These are phyloP conservation scores for Paramuricea clavata DNA, from an alignment of 92 coral and sea anemone species.

Conservation along the genomic window DNA sequence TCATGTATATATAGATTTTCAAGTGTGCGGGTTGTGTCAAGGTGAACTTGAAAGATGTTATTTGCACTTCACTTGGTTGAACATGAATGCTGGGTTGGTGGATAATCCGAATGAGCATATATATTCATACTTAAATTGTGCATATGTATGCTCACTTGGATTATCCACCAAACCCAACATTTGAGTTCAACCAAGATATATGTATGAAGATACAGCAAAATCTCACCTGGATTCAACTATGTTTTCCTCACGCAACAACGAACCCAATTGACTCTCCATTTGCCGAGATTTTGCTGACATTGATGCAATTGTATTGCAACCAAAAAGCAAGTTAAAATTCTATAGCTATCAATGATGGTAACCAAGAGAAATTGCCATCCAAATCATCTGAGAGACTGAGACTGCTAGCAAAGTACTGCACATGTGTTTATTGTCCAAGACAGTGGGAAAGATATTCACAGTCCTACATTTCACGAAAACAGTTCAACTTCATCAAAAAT, in stretches of 20 bases:
- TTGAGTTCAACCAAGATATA: neutral
- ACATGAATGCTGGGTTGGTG: too few relatives aligned
- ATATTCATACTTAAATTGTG: too few relatives aligned
- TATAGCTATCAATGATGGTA: too few relatives aligned
- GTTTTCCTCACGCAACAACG: conserved; percentile 23
- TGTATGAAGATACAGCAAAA: neutral
- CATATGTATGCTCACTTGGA: too few relatives aligned
- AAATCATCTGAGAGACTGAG: neutral
- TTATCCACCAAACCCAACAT: neutral
- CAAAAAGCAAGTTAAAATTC: neutral
- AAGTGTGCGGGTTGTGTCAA: too few relatives aligned
- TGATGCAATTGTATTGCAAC: neutral
- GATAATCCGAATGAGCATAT: too few relatives aligned
- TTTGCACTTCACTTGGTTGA: too few relatives aligned
- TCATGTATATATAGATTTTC: too few relatives aligned
- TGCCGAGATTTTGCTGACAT: conserved; percentile 8
- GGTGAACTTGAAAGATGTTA: too few relatives aligned
- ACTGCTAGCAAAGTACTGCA: neutral
- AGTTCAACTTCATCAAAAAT: too few relatives aligned
- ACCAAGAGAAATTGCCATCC: neutral
- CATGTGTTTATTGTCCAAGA: neutral
- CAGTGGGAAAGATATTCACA: too few relatives aligned
- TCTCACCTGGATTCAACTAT: conserved; percentile 17
- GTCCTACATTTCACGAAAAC: neutral
- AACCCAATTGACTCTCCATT: neutral